Base-by-base conservation (phyloP, 2,888 invertebrate genomes). In the Chrysina gloriosa region DNA sequence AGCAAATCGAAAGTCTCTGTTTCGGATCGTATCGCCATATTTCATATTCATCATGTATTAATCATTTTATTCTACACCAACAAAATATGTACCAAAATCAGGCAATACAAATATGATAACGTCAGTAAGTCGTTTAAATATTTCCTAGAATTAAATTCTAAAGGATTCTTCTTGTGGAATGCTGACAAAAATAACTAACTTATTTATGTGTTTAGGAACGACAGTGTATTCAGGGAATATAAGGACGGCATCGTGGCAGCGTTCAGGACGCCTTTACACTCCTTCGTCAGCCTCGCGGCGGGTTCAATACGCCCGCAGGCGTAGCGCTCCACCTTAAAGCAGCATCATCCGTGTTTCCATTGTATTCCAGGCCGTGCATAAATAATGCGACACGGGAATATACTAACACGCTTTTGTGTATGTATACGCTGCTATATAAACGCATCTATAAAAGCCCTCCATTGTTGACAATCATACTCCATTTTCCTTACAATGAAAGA, bases 261-360 rank as follows among this genome's bases (percentile, higher is more conserved):
- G 23, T 19, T 6, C 14, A 58, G 25, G 71, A 77, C 78, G 78
- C 79, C 78, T 78, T 72, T 73, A 73, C 73, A 77, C 79, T 78
- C 79, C 80, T 79, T 75, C 75, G 71, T 75, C 79, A 77, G 79
- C 80, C 80, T 77, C 74, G 75, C 75, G 79, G 78, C 77, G 78
- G 78, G 75, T 75, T 73, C 68, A 70, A 42, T 73, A 75, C 79
- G 76, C 79, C 80, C 73, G 76, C 77, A 72, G 80, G 79, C 79
- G 79, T 77, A 75, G 70, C 74, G 76, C 73, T 76, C 79, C 73
- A 73, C 78, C 78, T 73, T 58, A 48, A 52, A 67, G 65, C 63
- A 65, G 21, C 47, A 34, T 56, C 65, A 65, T 50, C 48, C 39
- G 14, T 47, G 16, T 64, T 42, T 27, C 63, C 65, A 68, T 68